Conservation (phyloP, 2,797 vertebrate species). For the Aldrovandia affinis region DNA sequence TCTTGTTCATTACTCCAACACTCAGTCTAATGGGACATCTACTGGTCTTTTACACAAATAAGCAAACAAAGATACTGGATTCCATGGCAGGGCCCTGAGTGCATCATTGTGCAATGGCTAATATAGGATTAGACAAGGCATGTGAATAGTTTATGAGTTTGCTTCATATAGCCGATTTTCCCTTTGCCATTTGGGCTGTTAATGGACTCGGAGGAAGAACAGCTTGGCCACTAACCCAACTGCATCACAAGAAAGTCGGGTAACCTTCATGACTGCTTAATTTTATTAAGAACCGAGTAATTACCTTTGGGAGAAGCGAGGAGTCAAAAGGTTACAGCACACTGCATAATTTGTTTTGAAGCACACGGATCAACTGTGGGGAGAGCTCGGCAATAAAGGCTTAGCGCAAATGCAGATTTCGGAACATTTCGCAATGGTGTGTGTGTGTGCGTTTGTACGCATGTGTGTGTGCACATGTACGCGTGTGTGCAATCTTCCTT, state of each 20-base stretch:
- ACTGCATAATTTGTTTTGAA: constrained; percentile 6
- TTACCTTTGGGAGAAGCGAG: constrained; percentile 10
- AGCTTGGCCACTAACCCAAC: background rate
- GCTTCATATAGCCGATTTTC: background rate
- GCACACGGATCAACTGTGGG: background rate
- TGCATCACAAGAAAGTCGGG: background rate
- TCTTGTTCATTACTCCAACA: background rate
- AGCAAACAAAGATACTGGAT: background rate
- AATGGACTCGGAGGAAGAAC: constrained; percentile 2
- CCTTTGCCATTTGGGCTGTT: background rate
- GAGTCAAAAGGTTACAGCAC: constrained; percentile 18
- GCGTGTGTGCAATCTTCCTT: background rate
- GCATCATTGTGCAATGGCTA: background rate
- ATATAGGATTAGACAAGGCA: background rate
- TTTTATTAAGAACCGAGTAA: constrained; percentile 11
- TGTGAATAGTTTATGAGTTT: background rate
- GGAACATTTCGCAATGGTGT: background rate
- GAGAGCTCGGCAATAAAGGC: background rate
- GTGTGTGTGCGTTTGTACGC: background rate
- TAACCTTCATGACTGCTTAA: constrained; percentile 26
- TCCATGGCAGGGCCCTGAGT: background rate
- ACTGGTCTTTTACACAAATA: constrained; percentile 1
- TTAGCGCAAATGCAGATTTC: background rate
- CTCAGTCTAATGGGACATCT: background rate
- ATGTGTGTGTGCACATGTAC: no score